Evolutionary conservation across 2,888 invertebrate genomes (phyloP).

Genomic region (Mesodorylaimus sp.): DNA sequence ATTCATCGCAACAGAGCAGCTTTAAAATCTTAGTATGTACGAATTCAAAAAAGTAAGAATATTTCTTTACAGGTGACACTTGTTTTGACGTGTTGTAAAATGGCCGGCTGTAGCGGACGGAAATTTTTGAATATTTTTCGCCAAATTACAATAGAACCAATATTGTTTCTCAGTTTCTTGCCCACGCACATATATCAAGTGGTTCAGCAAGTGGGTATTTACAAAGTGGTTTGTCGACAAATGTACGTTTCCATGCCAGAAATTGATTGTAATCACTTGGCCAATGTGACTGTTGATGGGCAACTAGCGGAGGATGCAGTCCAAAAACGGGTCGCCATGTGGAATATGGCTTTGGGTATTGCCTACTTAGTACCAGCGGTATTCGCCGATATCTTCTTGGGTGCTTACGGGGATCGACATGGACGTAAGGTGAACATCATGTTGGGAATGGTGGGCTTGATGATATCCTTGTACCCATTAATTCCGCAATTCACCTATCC

Average conservation of each 20-base stretch:
- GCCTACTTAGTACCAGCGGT: slow-evolving; percentile 1
- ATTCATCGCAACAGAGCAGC: no score
- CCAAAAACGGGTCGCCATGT: background rate
- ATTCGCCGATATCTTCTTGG: background rate
- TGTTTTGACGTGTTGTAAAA: no score
- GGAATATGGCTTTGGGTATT: background rate
- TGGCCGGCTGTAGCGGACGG: no score
- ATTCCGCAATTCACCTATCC: background rate
- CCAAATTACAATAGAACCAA: background rate
- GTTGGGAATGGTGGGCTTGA: background rate
- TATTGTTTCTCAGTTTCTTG: background rate
- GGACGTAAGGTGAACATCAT: slow-evolving; percentile 2
- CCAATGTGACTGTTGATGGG: no score
- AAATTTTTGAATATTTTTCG: background rate
- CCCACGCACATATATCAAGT: background rate
- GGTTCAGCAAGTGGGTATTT: background rate
- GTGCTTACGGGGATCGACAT: background rate
- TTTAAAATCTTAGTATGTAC: no score
- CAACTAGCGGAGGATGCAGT: background rate
- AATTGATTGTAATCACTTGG: no score
- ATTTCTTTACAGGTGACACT: no score
- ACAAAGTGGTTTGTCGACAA: background rate
- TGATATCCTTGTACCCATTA: background rate
- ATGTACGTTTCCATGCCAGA: no score
- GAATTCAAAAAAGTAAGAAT: no score